A percentile compares a stretch with the other conserved stretches of the same genome.
These are phyloP conservation scores for Andricus curvator DNA, from an alignment of 2,888 invertebrate genomes.

Conservation along the genomic window DNA sequence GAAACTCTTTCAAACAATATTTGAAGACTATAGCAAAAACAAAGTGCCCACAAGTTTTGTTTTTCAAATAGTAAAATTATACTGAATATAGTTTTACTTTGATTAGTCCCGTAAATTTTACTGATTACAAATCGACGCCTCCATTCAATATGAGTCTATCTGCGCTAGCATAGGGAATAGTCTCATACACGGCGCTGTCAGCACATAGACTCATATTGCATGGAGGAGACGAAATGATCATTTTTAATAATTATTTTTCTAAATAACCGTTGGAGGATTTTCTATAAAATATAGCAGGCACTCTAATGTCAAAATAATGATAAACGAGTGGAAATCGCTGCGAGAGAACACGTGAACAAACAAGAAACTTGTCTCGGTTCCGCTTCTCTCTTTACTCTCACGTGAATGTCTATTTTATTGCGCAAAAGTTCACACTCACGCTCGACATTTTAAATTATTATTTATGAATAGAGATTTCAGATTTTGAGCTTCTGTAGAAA, in stretches of 20 bases:
- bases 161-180: too few species aligned
- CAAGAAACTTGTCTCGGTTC: constrained; percentile 19
- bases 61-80: not conserved
- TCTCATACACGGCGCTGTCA: too few species aligned
- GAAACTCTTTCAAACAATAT: not conserved
- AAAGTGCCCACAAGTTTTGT: not conserved
- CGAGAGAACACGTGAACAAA: constrained; percentile 5
- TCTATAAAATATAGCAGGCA: not conserved
- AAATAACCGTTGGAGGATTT: not conserved
- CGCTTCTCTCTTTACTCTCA: not conserved
- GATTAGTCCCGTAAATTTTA: not conserved
- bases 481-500: not conserved
- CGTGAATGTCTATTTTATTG: not conserved
- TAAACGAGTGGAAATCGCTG: constrained; percentile 3
- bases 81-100: too few species aligned
- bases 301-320: constrained; percentile 10
- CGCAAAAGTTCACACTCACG: not conserved
- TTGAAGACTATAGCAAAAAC: not conserved
- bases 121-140: not conserved
- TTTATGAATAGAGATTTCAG: not conserved
- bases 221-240: too few species aligned
- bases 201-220: too few species aligned
- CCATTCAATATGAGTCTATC: too few species aligned
- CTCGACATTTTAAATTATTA: not conserved
- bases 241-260: not conserved